Percentiles rank a stretch among this genome's conserved stretches.
phyloP scores from a whole-genome alignment of 2,888 invertebrate species.

The Rhyacophila evoluta region DNA sequence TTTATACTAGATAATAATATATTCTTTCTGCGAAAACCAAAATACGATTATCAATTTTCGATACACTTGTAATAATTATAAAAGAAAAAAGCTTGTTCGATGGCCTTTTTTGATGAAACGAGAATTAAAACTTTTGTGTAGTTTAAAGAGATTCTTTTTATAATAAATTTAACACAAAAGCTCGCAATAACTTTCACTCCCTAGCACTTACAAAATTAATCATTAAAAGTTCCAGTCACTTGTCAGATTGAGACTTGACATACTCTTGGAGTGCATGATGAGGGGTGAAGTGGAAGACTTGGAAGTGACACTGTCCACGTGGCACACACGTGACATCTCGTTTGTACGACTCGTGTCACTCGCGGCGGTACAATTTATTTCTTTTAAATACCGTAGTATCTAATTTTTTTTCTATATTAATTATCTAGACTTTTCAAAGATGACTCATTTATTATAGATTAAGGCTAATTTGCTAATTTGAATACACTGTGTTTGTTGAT shows the following conservation, averaged over 20 bases:
- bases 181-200: not conserved
- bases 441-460: no score
- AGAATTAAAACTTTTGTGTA: no score
- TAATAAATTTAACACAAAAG: no score
- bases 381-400: not conserved
- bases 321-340: slow-evolving; percentile 40
- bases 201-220: not conserved
- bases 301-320: slow-evolving; percentile 37
- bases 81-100: no score
- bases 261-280: not conserved
- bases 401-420: not conserved
- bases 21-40: no score
- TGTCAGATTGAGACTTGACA: slow-evolving; percentile 18
- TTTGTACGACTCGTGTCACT: slow-evolving; percentile 28
- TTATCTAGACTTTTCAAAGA: not conserved
- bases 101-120: no score
- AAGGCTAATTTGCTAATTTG: no score
- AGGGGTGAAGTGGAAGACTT: slow-evolving; percentile 2
- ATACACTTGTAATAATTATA: no score
- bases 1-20: no score
- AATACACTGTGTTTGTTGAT: no score
- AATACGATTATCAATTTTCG: no score
- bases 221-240: not conserved
- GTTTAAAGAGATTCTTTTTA: no score
- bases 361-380: not conserved